Conservation (phyloP, 2,113 vertebrate species). For the Gulo gulo region DNA sequence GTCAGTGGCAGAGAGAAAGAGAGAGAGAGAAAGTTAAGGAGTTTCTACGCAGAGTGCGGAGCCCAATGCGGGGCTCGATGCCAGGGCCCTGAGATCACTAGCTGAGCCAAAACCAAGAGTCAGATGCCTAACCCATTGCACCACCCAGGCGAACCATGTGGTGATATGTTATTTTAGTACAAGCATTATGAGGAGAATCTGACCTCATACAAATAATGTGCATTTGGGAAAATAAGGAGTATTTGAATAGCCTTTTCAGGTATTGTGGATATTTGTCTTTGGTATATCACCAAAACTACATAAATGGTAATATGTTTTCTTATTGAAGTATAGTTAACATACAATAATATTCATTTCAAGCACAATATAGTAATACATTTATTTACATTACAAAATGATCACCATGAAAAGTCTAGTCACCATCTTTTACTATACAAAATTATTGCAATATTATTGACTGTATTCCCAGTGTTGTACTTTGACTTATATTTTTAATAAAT, state of each 20-base stretch:
- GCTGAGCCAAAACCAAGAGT: background rate
- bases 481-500: background rate
- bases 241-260: conserved; percentile 7
- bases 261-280: conserved; percentile 1
- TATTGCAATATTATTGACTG: background rate
- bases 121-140: background rate
- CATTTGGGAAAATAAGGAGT: background rate
- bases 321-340: background rate
- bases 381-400: background rate
- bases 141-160: background rate
- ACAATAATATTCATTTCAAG: background rate
- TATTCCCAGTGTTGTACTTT: background rate
- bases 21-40: background rate
- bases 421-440: background rate
- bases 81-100: background rate
- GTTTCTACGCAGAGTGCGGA: background rate
- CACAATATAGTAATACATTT: background rate
- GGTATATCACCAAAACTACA: background rate
- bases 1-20: background rate
- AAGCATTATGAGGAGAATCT: background rate
- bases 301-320: background rate
- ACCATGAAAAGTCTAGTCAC: no score
- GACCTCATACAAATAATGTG: background rate
- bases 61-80: background rate
- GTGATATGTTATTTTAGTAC: background rate